phyloP scores from a whole-genome alignment of 92 coral and sea anemone species.

The Muricea muricata region DNA sequence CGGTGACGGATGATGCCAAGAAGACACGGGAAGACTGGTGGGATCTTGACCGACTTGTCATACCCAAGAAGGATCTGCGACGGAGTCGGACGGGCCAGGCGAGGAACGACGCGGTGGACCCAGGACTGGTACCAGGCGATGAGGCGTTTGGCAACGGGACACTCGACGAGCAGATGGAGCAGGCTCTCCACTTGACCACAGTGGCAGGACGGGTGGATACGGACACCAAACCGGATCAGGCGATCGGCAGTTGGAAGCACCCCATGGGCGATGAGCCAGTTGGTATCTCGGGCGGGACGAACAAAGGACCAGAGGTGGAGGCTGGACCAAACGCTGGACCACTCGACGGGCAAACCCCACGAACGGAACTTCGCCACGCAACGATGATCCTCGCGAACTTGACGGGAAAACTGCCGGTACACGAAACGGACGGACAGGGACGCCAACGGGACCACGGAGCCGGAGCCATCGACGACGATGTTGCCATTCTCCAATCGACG shows the following conservation, averaged over 20 bases:
- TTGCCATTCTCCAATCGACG: not conserved
- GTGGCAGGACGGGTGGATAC: not conserved
- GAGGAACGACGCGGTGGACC: not conserved
- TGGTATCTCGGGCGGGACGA: not conserved
- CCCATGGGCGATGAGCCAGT: not conserved
- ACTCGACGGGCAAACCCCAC: not conserved
- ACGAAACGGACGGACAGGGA: not conserved
- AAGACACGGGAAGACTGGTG: not conserved
- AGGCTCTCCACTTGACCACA: not conserved
- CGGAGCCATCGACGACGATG: not conserved
- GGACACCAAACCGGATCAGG: not conserved
- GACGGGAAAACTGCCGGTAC: not conserved
- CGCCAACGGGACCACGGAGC: not conserved
- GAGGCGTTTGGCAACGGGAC: not conserved
- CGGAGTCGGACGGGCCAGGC: too few relatives aligned
- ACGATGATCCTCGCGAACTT: not conserved
- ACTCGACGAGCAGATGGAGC: not conserved
- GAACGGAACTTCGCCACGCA: not conserved
- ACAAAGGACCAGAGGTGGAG: not conserved
- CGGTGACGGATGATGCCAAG: not conserved
- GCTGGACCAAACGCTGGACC: not conserved
- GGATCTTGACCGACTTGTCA: not conserved
- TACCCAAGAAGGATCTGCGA: not conserved
- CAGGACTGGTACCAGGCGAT: too few relatives aligned
- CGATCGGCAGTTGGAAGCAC: not conserved